These are phyloP conservation scores for Smithornis capensis DNA, from an alignment of 2,113 vertebrate species.

Conservation along the genomic window DNA sequence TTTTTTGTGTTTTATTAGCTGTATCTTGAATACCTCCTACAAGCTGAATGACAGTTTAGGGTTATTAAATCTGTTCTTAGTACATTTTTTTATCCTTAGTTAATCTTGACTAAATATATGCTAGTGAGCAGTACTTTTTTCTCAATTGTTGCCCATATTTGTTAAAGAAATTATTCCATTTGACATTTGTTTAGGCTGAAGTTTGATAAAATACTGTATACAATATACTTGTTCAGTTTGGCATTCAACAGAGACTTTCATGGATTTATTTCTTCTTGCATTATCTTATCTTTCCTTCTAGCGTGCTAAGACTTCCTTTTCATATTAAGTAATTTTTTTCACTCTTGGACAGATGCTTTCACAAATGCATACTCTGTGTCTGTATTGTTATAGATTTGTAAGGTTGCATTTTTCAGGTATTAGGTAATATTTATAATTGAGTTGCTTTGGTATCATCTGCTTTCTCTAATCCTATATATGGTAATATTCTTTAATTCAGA, in stretches of 20 bases:
- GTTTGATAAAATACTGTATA: slow-evolving; percentile 79
- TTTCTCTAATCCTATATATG: not conserved
- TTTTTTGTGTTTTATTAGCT: slow-evolving; percentile 78
- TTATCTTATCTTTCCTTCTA: slow-evolving; percentile 76
- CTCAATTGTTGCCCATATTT: slow-evolving; percentile 82
- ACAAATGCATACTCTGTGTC: not conserved
- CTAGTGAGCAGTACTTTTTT: slow-evolving; percentile 62
- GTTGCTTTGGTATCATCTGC: not conserved
- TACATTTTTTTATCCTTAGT: slow-evolving; percentile 71
- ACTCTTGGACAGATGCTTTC: slow-evolving; percentile 48
- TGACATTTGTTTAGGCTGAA: slow-evolving; percentile 81
- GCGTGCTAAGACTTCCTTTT: slow-evolving; percentile 72
- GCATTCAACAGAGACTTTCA: slow-evolving; percentile 69
- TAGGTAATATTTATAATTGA: not conserved
- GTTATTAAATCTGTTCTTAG: slow-evolving; percentile 76
- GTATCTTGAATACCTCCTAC: slow-evolving; percentile 76
- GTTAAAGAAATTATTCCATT: slow-evolving; percentile 75
- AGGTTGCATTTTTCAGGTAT: not conserved
- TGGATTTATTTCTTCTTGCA: slow-evolving; percentile 72
- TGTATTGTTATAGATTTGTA: not conserved
- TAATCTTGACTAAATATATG: slow-evolving; percentile 75
- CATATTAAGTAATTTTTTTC: slow-evolving; percentile 70
- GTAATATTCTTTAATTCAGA: not conserved
- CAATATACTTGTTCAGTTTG: slow-evolving; percentile 67
- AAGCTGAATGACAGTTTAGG: slow-evolving; percentile 78